Evolutionary conservation across 1,140 invertebrate genomes (phyloP), one percentile per base, ranked within the genome.

Genomic region (Penaeus indicus): DNA sequence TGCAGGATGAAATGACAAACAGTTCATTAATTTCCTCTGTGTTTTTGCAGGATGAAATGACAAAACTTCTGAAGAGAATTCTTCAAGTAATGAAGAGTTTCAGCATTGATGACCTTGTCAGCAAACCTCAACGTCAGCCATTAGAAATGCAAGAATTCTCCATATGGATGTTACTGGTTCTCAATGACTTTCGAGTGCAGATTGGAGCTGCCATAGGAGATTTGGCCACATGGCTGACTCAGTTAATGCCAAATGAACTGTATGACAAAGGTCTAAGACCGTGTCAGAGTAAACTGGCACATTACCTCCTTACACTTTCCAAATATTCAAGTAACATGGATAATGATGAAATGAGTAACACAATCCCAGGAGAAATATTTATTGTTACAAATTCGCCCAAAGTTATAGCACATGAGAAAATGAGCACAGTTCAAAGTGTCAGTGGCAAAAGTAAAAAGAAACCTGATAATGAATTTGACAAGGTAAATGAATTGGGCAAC

Each of bases 151-250:
- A 87, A 27, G 62, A 87, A 27, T 87, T 67, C 85, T 81, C 32
- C 11, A 63, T 82, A 32, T 87, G 85, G 85, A 27, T 87, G 77
- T 21, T 87, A 47, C 38, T 87, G 63, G 77, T 87, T 16, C 63
- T 87, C n/a, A 87, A 87, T 82, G 85, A 87, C 19, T 54, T 87
- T 16, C 82, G 85, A 60, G 72, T 81, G 16, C 85, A 87, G 79
- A 67, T 78, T 22, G 85, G 85, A 38, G 85, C 85, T 42, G 63
- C 77, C 42, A 72, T 87, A 54, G 78, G 85, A 64, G 85, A 87
- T 21, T n/a, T 87, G 42, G 78, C 63, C 25, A 21, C 19, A 22
- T 87, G 85, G 85, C 47, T 87, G 60, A 38, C 69, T 38, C 22
- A 32, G 21, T 60, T 87, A 3, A 87, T 87, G 85, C 85, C 85